Percentiles rank a stretch among this genome's conserved stretches.
phyloP scores from a whole-genome alignment of 1,140 invertebrate genomes.

The Branchinecta lynchi region DNA sequence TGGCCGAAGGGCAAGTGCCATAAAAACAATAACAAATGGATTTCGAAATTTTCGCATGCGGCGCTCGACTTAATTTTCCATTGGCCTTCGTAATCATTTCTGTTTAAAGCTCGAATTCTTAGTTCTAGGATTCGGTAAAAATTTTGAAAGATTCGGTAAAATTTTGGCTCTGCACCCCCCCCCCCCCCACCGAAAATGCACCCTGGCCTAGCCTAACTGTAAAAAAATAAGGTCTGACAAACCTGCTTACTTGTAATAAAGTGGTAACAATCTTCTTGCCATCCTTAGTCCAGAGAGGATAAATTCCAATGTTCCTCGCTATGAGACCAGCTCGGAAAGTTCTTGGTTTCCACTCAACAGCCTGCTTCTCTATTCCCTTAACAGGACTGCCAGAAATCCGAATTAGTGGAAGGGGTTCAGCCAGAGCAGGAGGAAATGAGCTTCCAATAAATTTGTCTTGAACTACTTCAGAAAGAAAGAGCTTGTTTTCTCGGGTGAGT shows the following conservation, averaged over 20 bases:
- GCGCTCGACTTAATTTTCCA: too few relatives aligned
- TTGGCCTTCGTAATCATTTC: too few relatives aligned
- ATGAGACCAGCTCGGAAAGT: conserved; percentile 65
- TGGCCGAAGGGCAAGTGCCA: too few relatives aligned
- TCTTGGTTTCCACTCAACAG: conserved; percentile 43
- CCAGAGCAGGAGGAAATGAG: conserved; percentile 31
- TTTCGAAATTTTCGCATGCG: too few relatives aligned
- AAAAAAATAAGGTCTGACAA: not conserved
- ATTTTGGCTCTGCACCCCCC: too few relatives aligned
- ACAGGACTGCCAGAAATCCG: conserved; percentile 35
- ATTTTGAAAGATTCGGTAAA: too few relatives aligned
- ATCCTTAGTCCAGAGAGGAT: conserved; percentile 80
- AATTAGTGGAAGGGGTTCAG: conserved; percentile 22
- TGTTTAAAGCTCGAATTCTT: too few relatives aligned
- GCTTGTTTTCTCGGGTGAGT: conserved; percentile 58
- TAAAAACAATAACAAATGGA: too few relatives aligned
- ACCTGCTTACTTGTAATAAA: conserved; percentile 54
- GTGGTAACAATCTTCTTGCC: conserved; percentile 62
- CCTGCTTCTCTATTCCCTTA: conserved; percentile 37
- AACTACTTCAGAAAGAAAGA: conserved; percentile 63
- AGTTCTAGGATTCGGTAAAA: too few relatives aligned
- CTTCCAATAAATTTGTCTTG: conserved; percentile 43
- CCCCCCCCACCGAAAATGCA: too few relatives aligned
- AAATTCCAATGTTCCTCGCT: conserved; percentile 78
- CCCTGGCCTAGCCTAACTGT: not conserved